Percentiles rank a stretch among this genome's conserved stretches.
These are phyloP conservation scores for Hypanus sabinus DNA, from an alignment of 2,113 vertebrate species.

Conservation along the genomic window DNA sequence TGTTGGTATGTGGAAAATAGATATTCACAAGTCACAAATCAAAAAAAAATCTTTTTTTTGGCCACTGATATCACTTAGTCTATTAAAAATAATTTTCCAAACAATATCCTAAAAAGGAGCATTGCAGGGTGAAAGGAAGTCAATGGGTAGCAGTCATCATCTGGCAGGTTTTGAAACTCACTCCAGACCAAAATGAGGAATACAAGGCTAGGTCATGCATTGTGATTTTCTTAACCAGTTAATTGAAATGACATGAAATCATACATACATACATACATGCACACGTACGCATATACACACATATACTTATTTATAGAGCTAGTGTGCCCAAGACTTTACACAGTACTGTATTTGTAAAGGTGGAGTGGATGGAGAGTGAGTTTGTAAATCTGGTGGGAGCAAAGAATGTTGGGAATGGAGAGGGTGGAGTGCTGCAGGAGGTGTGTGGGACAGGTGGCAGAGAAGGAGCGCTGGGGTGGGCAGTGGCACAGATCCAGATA, in stretches of 20 bases:
- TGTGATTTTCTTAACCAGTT: neutral
- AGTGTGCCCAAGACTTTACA: too few species aligned
- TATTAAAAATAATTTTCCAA: neutral
- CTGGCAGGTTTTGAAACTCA: neutral
- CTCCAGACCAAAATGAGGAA: neutral
- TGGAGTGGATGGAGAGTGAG: too few species aligned
- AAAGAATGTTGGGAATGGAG: too few species aligned
- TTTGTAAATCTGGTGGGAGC: too few species aligned
- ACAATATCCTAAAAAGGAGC: neutral
- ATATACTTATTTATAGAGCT: too few species aligned
- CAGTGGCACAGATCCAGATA: too few species aligned
- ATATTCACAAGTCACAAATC: neutral
- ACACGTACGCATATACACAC: too few species aligned
- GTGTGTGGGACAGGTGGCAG: too few species aligned
- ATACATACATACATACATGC: too few species aligned
- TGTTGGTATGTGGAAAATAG: neutral
- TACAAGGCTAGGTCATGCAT: neutral
- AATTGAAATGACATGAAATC: neutral
- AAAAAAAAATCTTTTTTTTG: neutral
- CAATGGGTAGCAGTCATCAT: neutral
- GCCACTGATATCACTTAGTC: neutral
- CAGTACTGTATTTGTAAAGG: too few species aligned
- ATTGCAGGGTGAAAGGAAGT: neutral
- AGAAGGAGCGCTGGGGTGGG: too few species aligned
- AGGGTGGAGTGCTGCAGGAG: too few species aligned